phyloP scores from a whole-genome alignment of 2,113 vertebrate species.

The Calypte anna region DNA sequence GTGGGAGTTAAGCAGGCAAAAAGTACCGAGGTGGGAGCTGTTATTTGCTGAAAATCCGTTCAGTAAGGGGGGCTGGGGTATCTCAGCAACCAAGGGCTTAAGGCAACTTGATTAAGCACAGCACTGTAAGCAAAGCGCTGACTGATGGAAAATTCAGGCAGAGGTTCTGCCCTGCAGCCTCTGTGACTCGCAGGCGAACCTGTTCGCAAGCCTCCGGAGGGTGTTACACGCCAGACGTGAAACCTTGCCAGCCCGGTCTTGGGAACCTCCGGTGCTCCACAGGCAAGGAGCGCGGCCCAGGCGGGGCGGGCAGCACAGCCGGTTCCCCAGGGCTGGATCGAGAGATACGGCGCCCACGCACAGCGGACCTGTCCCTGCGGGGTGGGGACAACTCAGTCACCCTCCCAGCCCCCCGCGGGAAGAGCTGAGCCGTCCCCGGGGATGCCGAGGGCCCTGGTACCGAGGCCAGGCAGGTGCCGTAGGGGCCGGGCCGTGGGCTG shows the following conservation, averaged over 20 bases:
- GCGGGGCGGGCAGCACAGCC: background rate
- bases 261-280: background rate
- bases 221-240: background rate
- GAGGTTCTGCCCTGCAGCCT: background rate
- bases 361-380: background rate
- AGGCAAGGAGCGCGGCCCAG: background rate
- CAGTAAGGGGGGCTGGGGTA: background rate
- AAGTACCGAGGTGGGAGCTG: background rate
- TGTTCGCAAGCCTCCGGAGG: background rate
- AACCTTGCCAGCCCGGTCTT: rapidly evolving
- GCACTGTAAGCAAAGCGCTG: background rate
- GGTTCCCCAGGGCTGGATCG: background rate
- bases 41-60: background rate
- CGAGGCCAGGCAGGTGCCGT: background rate
- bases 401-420: background rate
- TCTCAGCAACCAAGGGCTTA: background rate
- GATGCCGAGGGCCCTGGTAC: background rate
- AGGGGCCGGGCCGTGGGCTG: background rate
- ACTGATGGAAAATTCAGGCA: rapidly evolving
- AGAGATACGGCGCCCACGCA: rapidly evolving
- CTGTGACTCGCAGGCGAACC: rapidly evolving
- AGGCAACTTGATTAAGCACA: background rate
- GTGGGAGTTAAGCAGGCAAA: background rate
- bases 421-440: background rate
- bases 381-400: background rate